Evolutionary conservation across 2,888 invertebrate species (phyloP).

Genomic region (Drosophila testacea): DNA sequence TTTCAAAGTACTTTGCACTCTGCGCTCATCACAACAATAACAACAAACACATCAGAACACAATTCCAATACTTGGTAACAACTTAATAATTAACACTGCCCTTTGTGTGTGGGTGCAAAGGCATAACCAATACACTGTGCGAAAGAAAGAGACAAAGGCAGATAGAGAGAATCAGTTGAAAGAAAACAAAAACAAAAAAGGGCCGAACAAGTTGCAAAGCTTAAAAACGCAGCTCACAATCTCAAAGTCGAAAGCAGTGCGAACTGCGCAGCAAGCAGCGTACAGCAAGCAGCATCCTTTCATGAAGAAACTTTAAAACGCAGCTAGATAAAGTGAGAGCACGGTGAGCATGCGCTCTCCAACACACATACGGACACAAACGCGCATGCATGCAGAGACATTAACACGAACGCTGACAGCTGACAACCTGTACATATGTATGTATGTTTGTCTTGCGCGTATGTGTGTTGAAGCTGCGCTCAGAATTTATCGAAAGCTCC

Average conservation of each 20-base stretch:
- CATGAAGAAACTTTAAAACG: conserved; percentile 30
- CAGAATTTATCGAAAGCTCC: conserved; percentile 75
- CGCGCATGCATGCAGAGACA: conserved; percentile 6
- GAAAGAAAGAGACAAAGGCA: conserved; percentile 9
- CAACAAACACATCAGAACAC: conserved; percentile 2
- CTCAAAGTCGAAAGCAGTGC: conserved; percentile 31
- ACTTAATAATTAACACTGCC: conserved; percentile 48
- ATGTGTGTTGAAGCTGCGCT: conserved; percentile 57
- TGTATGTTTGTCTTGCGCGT: background rate
- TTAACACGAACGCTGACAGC: conserved; percentile 35
- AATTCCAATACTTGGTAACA: conserved; percentile 20
- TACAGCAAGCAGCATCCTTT: conserved; percentile 57
- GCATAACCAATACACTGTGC: conserved; percentile 11
- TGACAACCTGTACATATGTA: conserved; percentile 59
- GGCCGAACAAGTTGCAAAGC: conserved; percentile 26
- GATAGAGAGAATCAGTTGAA: background rate
- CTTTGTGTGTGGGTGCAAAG: conserved; percentile 65
- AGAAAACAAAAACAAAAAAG: conserved; percentile 39
- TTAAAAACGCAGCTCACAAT: conserved; percentile 17
- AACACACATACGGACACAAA: conserved; percentile 2
- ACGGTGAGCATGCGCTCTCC: conserved; percentile 14
- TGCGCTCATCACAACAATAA: conserved; percentile 29
- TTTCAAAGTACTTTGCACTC: conserved; percentile 62
- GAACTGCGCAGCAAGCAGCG: conserved; percentile 8
- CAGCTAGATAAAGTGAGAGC: conserved; percentile 39